A percentile compares a stretch with the other conserved stretches of the same genome.
Conservation (phyloP, 2,113 vertebrate species). For the Hippocampus guttulatus region DNA sequence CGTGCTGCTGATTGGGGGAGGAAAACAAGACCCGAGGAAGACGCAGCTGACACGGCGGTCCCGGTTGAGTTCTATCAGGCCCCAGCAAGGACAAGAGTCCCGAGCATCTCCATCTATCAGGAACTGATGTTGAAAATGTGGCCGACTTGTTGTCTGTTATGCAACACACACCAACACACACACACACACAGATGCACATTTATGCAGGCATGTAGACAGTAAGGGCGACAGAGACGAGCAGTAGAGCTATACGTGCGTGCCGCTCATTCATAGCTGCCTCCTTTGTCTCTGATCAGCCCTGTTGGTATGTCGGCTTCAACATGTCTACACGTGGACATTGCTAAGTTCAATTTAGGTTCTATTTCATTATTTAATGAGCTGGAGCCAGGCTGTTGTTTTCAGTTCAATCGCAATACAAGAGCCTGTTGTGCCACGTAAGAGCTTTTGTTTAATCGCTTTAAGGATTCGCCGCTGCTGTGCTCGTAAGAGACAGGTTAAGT, state of each 20-base stretch:
- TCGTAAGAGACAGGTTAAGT: conserved; percentile 32
- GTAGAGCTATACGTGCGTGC: conserved; percentile 70
- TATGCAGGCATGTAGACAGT: conserved; percentile 20
- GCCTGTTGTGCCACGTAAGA: conserved; percentile 19
- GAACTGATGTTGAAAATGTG: conserved; percentile 58
- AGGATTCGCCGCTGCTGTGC: conserved; percentile 38
- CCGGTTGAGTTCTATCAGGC: conserved; percentile 22
- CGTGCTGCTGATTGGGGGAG: neutral
- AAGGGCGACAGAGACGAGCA: conserved; percentile 61
- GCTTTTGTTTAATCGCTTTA: conserved; percentile 45
- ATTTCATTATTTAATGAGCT: conserved; percentile 30
- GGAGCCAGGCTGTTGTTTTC: conserved; percentile 43
- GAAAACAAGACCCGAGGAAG: conserved; percentile 18
- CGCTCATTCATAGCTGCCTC: conserved; percentile 68
- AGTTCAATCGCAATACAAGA: conserved; percentile 31
- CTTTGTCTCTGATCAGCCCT: conserved; percentile 69
- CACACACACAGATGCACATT: conserved; percentile 22
- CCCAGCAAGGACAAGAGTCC: conserved; percentile 55
- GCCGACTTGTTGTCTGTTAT: conserved; percentile 29
- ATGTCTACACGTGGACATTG: conserved; percentile 40
- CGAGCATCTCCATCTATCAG: conserved; percentile 59
- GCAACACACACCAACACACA: conserved; percentile 8
- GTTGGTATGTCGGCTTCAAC: conserved; percentile 26
- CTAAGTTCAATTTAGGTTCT: conserved; percentile 33
- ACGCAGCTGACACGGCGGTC: conserved; percentile 25